A percentile compares a stretch with the other conserved stretches of the same genome.
Conservation (phyloP, 2,113 vertebrate genomes). For the Sclerurus mexicanus region DNA sequence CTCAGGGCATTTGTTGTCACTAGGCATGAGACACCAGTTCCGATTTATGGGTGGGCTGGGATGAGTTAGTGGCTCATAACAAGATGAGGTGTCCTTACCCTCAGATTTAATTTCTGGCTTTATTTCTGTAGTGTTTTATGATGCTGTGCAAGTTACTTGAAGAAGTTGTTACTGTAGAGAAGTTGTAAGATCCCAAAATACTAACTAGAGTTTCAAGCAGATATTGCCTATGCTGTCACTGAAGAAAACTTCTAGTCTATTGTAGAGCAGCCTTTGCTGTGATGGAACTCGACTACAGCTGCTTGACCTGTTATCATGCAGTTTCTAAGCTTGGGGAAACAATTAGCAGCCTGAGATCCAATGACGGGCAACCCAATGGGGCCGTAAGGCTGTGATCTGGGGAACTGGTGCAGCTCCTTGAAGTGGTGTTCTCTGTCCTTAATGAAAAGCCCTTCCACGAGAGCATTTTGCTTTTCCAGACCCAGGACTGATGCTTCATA, state of each 20-base stretch:
- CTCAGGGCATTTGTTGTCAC: neutral
- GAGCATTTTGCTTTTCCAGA: neutral
- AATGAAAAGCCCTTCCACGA: neutral
- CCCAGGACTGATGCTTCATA: fast-evolving
- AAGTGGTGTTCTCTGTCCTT: neutral
- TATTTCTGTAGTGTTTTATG: neutral
- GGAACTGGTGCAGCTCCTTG: neutral
- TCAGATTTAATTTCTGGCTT: neutral
- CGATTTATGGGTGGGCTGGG: neutral
- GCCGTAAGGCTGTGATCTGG: neutral
- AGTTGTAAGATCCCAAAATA: neutral
- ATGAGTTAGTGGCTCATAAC: neutral
- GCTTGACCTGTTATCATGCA: neutral
- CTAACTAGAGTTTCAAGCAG: neutral
- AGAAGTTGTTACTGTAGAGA: neutral
- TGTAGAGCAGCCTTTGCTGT: neutral
- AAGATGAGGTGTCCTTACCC: neutral
- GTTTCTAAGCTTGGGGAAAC: neutral
- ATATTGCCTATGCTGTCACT: neutral
- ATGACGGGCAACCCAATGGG: neutral
- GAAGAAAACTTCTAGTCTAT: neutral
- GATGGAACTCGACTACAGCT: neutral
- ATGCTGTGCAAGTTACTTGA: neutral
- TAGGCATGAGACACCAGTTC: neutral
- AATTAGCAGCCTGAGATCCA: neutral